Evolutionary conservation across 2,113 vertebrate species (phyloP), one percentile per base, ranked within the genome.

Genomic region (Eurystomus gularis): DNA sequence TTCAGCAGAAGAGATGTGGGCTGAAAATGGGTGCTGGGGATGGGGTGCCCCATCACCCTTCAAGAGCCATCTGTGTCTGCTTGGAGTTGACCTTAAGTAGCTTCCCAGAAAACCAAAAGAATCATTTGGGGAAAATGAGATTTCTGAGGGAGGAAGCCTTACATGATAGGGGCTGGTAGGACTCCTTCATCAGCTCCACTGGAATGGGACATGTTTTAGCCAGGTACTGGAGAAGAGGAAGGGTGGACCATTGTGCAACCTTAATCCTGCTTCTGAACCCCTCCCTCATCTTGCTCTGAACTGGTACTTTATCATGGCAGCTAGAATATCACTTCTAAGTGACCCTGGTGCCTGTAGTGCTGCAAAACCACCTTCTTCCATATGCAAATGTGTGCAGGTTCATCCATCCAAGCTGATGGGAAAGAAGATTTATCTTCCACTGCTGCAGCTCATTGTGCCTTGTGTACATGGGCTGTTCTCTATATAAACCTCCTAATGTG

Each of bases 361-460:
- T 70, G 46, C 29, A 82, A 84, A 94, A 26, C 37, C 54, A 28
- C 35, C 25, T 55, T 91, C 33, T 90, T 33, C 42, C 39, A 7
- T 28, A 55, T 13, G 52, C 39, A 79, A 1, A 71, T 7, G 2
- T 6, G 25, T 80, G 33, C 0, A 0, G n/a, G 39, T 64, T 89
- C 44, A 46, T 57, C 51, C 0, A 0, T 46, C 26, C 0, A 0
- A 66, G 58, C 31, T 79, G 55, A 40, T 60, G 39, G 70, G 44
- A 33, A 23, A 55, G 49, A 37, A 62, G 58, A 25, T 73, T 26
- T 81, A 35, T 70, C 49, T 58, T 83, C 61, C 14, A 8, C 57
- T 88, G 78, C 70, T 65, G 85, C 39, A 82, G 82, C 17, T 80
- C 2, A 0, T 15, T 2, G 21, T 82, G 57, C 51, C 39, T 37